These are phyloP conservation scores for Volucella zonaria DNA, from an alignment of 2,888 invertebrate genomes.

Conservation along the genomic window DNA sequence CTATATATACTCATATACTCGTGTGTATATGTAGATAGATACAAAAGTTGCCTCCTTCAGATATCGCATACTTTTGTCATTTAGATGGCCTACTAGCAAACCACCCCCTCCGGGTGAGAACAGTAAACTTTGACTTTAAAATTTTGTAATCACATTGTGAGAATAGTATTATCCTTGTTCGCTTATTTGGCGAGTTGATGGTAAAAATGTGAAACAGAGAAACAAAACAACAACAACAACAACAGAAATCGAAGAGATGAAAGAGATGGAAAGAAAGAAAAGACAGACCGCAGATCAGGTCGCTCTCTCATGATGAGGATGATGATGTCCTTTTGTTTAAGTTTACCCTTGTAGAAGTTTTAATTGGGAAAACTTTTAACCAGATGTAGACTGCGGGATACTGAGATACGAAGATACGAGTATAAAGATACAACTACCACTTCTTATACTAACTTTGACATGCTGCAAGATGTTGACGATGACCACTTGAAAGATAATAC, in stretches of 20 bases:
- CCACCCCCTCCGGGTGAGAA: background rate
- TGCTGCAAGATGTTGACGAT: background rate
- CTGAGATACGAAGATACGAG: too few species aligned
- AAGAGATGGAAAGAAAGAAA: too few species aligned
- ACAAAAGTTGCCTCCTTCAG: conserved; percentile 14
- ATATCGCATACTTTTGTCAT: too few species aligned
- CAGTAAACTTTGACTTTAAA: conserved; percentile 46
- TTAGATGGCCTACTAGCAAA: too few species aligned
- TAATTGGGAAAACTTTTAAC: conserved; percentile 56
- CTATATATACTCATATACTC: too few species aligned
- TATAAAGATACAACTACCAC: too few species aligned
- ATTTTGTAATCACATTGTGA: conserved; percentile 30
- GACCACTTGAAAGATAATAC: conserved; percentile 40
- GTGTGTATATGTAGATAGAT: too few species aligned
- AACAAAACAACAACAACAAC: background rate
- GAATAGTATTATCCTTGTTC: conserved; percentile 18
- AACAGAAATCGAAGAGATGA: too few species aligned
- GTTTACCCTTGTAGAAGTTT: conserved; percentile 40
- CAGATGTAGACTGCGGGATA: conserved; percentile 8
- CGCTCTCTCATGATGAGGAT: background rate
- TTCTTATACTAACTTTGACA: too few species aligned
- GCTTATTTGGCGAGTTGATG: background rate
- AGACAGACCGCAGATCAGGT: too few species aligned
- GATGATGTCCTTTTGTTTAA: conserved; percentile 26
- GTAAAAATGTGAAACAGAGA: background rate